phyloP scores from a whole-genome alignment of 2,888 invertebrate genomes.

The Morpho helenor region DNA sequence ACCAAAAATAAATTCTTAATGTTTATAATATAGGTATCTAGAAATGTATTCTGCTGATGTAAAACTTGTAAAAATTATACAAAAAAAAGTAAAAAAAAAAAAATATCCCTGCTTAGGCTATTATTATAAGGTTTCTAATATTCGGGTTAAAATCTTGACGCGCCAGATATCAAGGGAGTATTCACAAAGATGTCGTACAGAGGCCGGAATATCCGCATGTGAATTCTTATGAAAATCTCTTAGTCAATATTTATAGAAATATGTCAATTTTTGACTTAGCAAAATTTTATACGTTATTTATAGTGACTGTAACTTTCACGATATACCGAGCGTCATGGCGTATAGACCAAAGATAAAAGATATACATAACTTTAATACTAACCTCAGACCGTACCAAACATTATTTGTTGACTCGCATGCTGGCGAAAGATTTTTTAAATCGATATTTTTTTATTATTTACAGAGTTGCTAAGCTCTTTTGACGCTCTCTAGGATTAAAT shows the following conservation, averaged over 20 bases:
- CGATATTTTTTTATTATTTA: slow-evolving; percentile 7
- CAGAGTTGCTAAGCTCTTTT: slow-evolving; percentile 11
- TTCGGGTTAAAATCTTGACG: slow-evolving; percentile 65
- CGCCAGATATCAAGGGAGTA: slow-evolving; percentile 60
- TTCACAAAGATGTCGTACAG: slow-evolving; percentile 48
- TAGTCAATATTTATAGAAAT: slow-evolving; percentile 77
- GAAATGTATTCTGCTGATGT: slow-evolving; percentile 75
- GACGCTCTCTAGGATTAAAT: slow-evolving; percentile 5
- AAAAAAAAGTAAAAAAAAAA: slow-evolving; percentile 67
- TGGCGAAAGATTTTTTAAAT: slow-evolving; percentile 31
- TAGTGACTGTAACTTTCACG: slow-evolving; percentile 66
- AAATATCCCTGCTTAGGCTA: slow-evolving; percentile 71
- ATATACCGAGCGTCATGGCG: slow-evolving; percentile 66
- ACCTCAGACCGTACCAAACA: slow-evolving; percentile 77
- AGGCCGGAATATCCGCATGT: slow-evolving; percentile 62
- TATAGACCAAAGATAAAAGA: slow-evolving; percentile 76
- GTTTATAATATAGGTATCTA: slow-evolving; percentile 70
- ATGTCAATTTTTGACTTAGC: slow-evolving; percentile 79
- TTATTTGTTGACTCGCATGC: slow-evolving; percentile 59
- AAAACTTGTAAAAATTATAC: slow-evolving; percentile 71
- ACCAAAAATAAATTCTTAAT: slow-evolving; percentile 75
- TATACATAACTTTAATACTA: slow-evolving; percentile 72
- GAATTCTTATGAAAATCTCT: slow-evolving; percentile 77
- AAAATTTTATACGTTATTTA: slow-evolving; percentile 78
- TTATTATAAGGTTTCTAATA: slow-evolving; percentile 69